Evolutionary conservation across 2,113 vertebrate genomes (phyloP).

Genomic region (Thamnophis sirtalis): DNA sequence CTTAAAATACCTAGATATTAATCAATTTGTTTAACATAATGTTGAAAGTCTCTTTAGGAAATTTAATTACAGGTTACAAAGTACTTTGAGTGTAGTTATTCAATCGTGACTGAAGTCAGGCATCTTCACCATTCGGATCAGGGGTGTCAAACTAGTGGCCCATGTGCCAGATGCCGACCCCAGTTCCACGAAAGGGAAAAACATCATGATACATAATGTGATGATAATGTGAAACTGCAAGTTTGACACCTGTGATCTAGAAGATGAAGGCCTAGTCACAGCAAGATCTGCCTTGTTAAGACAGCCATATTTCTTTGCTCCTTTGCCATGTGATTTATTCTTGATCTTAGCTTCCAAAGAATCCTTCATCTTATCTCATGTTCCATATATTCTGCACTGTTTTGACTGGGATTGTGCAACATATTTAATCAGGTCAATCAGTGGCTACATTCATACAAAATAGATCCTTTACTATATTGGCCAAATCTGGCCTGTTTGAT

Average conservation of each 20-base stretch:
- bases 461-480: background rate
- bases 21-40: background rate
- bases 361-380: background rate
- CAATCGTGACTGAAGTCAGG: background rate
- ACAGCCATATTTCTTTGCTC: background rate
- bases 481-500: background rate
- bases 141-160: too few relatives aligned
- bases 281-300: background rate
- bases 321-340: background rate
- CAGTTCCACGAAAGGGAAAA: too few relatives aligned
- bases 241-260: background rate
- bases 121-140: background rate
- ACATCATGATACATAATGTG: too few relatives aligned
- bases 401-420: background rate
- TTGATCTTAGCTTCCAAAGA: background rate
- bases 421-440: background rate
- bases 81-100: background rate
- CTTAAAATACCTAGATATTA: background rate
- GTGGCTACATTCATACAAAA: background rate
- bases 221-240: too few relatives aligned
- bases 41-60: background rate
- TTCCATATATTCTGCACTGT: background rate
- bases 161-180: too few relatives aligned
- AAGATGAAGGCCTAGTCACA: background rate
- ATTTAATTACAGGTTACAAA: background rate